These are phyloP conservation scores for Bombus impatiens DNA, from an alignment of 1,140 invertebrate genomes.

Conservation along the genomic window DNA sequence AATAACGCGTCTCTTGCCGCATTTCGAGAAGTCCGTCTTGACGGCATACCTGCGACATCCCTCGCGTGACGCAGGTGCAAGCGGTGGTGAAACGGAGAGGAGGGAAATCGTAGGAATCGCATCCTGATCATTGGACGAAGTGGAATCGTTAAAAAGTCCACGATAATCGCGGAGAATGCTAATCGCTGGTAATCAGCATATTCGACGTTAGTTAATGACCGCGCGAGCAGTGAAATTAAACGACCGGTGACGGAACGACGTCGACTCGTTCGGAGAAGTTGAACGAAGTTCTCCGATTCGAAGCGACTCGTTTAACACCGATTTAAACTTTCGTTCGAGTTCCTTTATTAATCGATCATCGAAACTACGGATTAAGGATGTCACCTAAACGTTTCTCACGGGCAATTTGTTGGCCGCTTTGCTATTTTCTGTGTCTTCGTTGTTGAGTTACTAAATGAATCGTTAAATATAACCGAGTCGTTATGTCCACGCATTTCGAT, in stretches of 20 bases:
- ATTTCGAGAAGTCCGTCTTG: slow-evolving; percentile 26
- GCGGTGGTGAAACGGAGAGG: not conserved
- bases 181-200: slow-evolving; percentile 48
- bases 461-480: too few species aligned
- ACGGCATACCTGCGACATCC: not conserved
- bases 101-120: not conserved
- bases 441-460: too few species aligned
- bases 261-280: slow-evolving; percentile 8
- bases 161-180: slow-evolving; percentile 40
- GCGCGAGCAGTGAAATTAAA: slow-evolving; percentile 33
- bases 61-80: not conserved
- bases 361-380: not conserved
- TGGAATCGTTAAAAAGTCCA: slow-evolving; percentile 24
- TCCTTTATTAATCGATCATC: not conserved
- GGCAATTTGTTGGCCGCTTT: not conserved
- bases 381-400: not conserved
- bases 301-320: slow-evolving; percentile 23
- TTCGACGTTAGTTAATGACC: slow-evolving; percentile 33
- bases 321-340: slow-evolving; percentile 30
- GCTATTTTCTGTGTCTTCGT: not conserved
- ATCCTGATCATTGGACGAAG: not conserved
- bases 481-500: fast-evolving
- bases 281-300: slow-evolving; percentile 15
- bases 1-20: slow-evolving; percentile 18
- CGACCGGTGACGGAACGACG: slow-evolving; percentile 36